Evolutionary conservation across 1,140 invertebrate species (phyloP), one percentile per base, ranked within the genome.

Genomic region (Subanguina moxae): DNA sequence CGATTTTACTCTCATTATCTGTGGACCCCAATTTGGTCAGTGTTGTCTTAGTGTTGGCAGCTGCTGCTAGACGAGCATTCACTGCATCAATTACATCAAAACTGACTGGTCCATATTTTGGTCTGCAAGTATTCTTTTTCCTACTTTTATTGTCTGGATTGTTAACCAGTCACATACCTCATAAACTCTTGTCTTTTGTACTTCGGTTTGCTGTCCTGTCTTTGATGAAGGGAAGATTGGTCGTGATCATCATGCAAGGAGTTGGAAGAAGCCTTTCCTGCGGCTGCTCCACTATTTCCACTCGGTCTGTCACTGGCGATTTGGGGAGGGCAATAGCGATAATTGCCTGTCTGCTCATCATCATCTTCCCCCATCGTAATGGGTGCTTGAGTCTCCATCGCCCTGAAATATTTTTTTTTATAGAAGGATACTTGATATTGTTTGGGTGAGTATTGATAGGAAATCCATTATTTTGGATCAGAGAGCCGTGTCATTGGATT

Each of bases 171-270:
- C 43, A 45, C n/a, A 45, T n/a, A 70, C 68, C 80, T 74, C 76
- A 82, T 72, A 67, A 82, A 82, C 57, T 82, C 80, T 64, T 82
- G 80, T 56, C 80, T 57, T 59, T 82, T 82, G 63, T 83, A 82
- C 61, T 82, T 82, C 32, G 80, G 80, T 63, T 83, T 82, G 45
- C 72, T 75, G 21, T 71, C 67, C 25, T 66, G 32, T 32, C n/a
- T 43, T 21, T 46, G 32, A 23, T 59, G 57, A 3, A 28, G n/a
- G 0, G 65, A 67, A 7, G 38, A 64, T 48, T 68, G 32, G 43
- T 79, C 52, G 45, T 75, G 62, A n/a, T 65, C 56, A 23, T 64
- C 46, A 61, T 38, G 32, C 32, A 52, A 25, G 17, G 48, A 25
- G 17, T 52, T 52, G 15, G n/a, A 25, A 52, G 48, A 3, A 38